Evolutionary conservation across 2,888 invertebrate species (phyloP), one percentile per base, ranked within the genome.

Genomic region (Pyrrhosoma nymphula): DNA sequence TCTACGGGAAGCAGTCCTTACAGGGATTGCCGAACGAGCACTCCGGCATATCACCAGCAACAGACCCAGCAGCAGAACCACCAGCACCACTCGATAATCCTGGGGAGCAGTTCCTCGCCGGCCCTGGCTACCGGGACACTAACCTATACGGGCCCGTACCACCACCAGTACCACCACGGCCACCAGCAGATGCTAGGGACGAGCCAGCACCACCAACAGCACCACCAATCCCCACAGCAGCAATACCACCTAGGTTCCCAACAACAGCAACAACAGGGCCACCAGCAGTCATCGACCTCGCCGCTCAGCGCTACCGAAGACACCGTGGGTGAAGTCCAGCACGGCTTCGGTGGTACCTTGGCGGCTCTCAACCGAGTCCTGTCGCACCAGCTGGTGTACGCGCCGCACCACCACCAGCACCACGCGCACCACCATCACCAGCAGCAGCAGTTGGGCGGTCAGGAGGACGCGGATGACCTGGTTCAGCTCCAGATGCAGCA

Each of bases 381-480:
- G 14, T 75, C 93, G n/a, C 69, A 69, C 47, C 93, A 47, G 47
- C 26, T 89, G 55, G 55, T 26, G 23, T 55, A 47, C 55, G 0
- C 55, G n/a, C 75, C 30, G 3, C 69, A 69, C 8, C 69, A 93
- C 16, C 91, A 30, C 26, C 69, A 63, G 60, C 95, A 60, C 95
- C 95, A 91, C 95, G 96, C 12, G 95, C 95, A 96, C 91, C 95
- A 96, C 95, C 96, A 18, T 95, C 96, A 96, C 91, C 95, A 96
- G 63, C 82, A 82, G 55, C 75, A 82, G 30, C 82, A 82, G 35
- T 10, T 16, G 82, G 69, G 56, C 16, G 47, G 47, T 14, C 93
- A 93, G 93, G 93, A 93, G 16, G 55, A 95, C 69, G 95, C 56
- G 95, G 96, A 96, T 0, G 95, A 96, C 75, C 96, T 96, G 14